These are phyloP conservation scores for Petrocephalus zakoni DNA, from an alignment of 2,113 vertebrate species.

Conservation along the genomic window DNA sequence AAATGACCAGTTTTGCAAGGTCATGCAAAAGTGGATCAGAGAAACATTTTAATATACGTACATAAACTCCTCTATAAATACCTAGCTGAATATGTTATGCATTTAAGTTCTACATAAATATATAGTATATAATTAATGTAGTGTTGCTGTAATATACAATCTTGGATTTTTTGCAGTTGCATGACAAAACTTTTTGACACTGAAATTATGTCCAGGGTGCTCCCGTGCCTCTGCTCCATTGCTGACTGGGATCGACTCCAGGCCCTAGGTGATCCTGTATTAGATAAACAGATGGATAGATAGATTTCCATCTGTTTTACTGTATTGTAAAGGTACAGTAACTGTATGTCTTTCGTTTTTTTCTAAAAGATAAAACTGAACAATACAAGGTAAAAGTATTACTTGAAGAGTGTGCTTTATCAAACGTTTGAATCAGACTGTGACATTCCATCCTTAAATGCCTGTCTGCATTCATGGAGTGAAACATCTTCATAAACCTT, in stretches of 20 bases:
- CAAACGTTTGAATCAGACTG: background rate
- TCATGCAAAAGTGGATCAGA: background rate
- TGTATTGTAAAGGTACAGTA: background rate
- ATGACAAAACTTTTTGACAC: no score
- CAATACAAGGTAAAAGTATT: background rate
- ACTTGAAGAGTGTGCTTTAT: background rate
- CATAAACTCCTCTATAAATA: background rate
- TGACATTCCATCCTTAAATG: background rate
- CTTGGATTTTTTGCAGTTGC: no score
- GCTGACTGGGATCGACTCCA: background rate
- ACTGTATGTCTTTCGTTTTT: background rate
- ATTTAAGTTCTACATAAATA: background rate
- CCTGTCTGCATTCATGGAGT: slow-evolving; percentile 16
- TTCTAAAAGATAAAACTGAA: background rate
- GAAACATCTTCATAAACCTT: slow-evolving; percentile 28
- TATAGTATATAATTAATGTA: background rate
- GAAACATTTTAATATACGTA: background rate
- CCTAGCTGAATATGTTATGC: background rate
- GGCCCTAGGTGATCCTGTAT: background rate
- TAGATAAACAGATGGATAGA: no score
- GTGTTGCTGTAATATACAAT: background rate
- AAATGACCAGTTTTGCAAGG: background rate
- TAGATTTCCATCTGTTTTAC: background rate
- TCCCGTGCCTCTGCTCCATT: background rate
- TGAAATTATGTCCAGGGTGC: no score